Evolutionary conservation across 2,113 vertebrate genomes (phyloP).

Genomic region (Actenoides hombroni): DNA sequence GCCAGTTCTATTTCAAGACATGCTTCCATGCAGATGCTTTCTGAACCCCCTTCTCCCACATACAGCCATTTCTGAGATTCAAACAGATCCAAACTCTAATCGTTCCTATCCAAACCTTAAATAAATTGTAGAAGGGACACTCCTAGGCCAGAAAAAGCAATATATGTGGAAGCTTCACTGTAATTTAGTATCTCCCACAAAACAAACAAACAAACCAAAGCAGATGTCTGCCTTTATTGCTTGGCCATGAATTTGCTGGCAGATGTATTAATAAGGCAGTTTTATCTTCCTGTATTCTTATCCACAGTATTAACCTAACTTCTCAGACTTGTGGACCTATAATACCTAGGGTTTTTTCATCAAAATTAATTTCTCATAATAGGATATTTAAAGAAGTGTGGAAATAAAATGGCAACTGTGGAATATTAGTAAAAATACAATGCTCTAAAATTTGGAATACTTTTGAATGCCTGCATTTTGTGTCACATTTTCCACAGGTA

Average conservation of each 20-base stretch:
- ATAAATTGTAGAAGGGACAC: background rate
- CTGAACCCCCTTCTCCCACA: background rate
- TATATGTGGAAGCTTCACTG: background rate
- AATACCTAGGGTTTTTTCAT: background rate
- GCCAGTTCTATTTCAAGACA: background rate
- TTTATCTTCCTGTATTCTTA: background rate
- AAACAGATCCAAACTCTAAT: background rate
- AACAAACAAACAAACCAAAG: no score
- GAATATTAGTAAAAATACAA: background rate
- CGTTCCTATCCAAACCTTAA: background rate
- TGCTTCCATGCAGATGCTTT: background rate
- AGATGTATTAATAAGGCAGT: background rate
- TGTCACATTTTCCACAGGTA: no score
- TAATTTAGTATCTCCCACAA: background rate
- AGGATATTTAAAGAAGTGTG: background rate
- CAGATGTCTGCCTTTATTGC: background rate
- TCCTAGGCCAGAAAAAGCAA: background rate
- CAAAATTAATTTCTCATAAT: background rate
- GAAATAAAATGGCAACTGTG: background rate
- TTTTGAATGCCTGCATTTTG: background rate
- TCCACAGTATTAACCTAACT: background rate
- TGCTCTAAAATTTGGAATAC: background rate
- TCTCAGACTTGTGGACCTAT: background rate
- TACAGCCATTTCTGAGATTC: background rate
- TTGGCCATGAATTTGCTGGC: background rate